A percentile compares a stretch with the other conserved stretches of the same genome.
Conservation (phyloP, 1,140 invertebrate genomes). For the Lucilia sericata region DNA sequence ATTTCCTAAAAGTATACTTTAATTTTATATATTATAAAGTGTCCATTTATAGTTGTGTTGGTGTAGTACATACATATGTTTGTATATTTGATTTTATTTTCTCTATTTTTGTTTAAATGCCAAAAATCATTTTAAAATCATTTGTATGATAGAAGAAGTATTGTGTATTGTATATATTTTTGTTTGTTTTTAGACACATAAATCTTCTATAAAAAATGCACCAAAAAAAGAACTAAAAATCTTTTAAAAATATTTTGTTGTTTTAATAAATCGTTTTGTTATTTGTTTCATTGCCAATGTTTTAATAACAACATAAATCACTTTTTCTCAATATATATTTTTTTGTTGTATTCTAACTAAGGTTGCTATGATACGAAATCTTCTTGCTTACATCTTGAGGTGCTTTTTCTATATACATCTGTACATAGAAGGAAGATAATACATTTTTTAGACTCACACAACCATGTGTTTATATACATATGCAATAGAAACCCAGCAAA, state of each 20-base stretch:
- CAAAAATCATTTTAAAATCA: conserved; percentile 19
- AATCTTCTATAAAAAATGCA: conserved; percentile 5
- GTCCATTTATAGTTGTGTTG: not conserved
- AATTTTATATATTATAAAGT: not conserved
- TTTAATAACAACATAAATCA: conserved; percentile 30
- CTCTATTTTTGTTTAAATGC: not conserved
- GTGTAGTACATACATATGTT: not conserved
- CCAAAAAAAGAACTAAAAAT: not conserved
- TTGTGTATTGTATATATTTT: not conserved
- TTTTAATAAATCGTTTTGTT: conserved; percentile 24
- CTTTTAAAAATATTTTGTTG: not conserved
- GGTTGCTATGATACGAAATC: not conserved
- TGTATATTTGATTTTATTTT: not conserved
- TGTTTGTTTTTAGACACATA: not conserved
- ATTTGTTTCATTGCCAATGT: conserved; percentile 29
- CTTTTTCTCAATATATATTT: not conserved
- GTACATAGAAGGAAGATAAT: not conserved
- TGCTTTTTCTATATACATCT: not conserved
- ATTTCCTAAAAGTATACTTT: not conserved
- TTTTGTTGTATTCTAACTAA: not conserved
- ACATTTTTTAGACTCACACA: not conserved
- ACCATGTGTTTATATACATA: no score
- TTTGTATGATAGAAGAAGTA: not conserved
- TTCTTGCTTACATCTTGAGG: not conserved
- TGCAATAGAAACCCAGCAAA: not conserved